A percentile compares a stretch with the other conserved stretches of the same genome.
phyloP scores from a whole-genome alignment of 1,140 invertebrate genomes.

The Tetragonula clypearis region DNA sequence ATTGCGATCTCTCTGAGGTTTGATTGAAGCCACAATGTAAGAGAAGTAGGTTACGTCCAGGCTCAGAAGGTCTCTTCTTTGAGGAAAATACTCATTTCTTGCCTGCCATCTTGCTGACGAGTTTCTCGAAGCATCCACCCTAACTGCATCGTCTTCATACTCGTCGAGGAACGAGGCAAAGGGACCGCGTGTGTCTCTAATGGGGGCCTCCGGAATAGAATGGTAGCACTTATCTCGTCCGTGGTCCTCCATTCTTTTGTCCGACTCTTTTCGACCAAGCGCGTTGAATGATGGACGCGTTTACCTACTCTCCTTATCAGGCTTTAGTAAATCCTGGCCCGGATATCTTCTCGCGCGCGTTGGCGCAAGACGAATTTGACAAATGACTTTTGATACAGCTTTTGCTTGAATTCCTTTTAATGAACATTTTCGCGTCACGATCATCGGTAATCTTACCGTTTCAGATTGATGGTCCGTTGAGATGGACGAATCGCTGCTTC shows the following conservation, averaged over 20 bases:
- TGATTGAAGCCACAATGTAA: too few species aligned
- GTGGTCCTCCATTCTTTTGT: constrained; percentile 55
- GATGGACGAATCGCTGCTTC: too few species aligned
- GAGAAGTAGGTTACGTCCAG: background rate
- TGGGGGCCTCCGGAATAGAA: constrained; percentile 53
- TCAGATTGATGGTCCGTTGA: too few species aligned
- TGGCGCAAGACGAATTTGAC: background rate
- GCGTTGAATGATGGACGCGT: constrained; percentile 14
- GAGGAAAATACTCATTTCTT: background rate
- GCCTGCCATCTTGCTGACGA: background rate
- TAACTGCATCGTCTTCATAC: constrained; percentile 10
- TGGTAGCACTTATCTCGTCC: constrained; percentile 55
- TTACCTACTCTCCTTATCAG: constrained; percentile 21
- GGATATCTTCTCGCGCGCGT: background rate
- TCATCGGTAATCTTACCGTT: too few species aligned
- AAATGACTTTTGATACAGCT: too few species aligned
- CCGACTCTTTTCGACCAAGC: constrained; percentile 39
- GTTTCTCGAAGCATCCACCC: constrained; percentile 33
- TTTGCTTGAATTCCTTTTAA: too few species aligned
- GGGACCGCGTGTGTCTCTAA: constrained; percentile 63
- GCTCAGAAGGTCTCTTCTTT: background rate
- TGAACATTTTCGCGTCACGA: too few species aligned
- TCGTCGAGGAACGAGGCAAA: constrained; percentile 27
- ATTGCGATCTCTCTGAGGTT: too few species aligned
- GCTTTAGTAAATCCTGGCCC: background rate